Evolutionary conservation across 2,797 vertebrate species (phyloP).

Genomic region (Crocidura indochinensis): DNA sequence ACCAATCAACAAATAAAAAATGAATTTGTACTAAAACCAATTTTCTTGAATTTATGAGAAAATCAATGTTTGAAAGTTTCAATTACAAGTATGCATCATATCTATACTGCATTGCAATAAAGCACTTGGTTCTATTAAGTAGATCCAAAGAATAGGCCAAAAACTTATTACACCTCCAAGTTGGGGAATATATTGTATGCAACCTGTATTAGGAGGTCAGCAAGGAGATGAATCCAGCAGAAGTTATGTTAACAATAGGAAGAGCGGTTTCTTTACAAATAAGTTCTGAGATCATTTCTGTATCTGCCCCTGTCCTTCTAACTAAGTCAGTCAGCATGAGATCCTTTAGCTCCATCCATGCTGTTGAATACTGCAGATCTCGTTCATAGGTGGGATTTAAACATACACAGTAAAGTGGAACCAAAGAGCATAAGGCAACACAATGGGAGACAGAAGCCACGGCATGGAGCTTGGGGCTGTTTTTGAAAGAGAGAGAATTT

Average conservation of each 20-base stretch:
- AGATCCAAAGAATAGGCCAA: background rate
- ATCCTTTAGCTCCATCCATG: too few relatives aligned
- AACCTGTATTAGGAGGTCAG: background rate
- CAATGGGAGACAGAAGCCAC: too few relatives aligned
- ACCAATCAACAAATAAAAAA: too few relatives aligned
- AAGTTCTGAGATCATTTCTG: background rate
- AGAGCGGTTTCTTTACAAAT: slow-evolving; percentile 15
- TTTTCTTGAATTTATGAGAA: background rate
- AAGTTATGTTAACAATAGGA: background rate
- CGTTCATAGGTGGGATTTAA: too few relatives aligned
- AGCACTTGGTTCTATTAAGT: background rate
- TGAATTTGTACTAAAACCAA: background rate
- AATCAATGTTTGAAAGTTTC: background rate
- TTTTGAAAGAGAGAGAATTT: too few relatives aligned
- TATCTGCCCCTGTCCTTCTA: too few relatives aligned
- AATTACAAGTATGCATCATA: background rate
- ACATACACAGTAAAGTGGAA: too few relatives aligned
- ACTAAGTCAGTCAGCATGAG: too few relatives aligned
- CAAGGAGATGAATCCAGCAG: background rate
- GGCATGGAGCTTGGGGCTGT: too few relatives aligned
- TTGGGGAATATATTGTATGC: background rate
- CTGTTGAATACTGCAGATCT: too few relatives aligned
- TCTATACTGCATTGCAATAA: background rate
- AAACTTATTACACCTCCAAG: background rate
- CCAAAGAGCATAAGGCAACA: too few relatives aligned